Conservation (phyloP, 2,113 vertebrate species). For the Neolamprologus sp. region DNA sequence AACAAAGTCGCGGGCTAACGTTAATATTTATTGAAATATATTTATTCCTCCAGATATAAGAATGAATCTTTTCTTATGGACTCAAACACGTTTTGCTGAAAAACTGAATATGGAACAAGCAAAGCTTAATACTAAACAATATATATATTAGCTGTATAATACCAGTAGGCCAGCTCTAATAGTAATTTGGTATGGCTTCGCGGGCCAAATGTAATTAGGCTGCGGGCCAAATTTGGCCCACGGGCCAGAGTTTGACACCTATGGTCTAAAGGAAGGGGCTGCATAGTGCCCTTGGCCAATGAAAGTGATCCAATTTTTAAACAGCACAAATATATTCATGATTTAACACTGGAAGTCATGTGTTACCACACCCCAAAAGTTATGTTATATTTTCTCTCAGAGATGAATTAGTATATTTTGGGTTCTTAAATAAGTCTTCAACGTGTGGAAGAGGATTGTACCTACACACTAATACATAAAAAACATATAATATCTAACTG, state of each 20-base stretch:
- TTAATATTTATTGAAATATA: too few species aligned
- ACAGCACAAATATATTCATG: background rate
- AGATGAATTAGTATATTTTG: background rate
- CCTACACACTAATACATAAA: background rate
- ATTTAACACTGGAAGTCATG: background rate
- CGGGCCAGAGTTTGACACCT: too few species aligned
- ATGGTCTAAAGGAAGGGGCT: background rate
- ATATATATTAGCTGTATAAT: too few species aligned
- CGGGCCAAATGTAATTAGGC: too few species aligned
- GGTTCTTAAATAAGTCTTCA: background rate
- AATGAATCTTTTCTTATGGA: too few species aligned
- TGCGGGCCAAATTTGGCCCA: rapidly evolving
- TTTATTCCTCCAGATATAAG: too few species aligned
- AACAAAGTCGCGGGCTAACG: too few species aligned
- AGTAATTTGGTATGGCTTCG: too few species aligned
- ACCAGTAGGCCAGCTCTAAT: too few species aligned
- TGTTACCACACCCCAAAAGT: background rate
- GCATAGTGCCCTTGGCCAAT: background rate
- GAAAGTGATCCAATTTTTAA: background rate
- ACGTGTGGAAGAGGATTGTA: background rate
- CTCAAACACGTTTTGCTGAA: too few species aligned
- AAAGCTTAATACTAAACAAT: too few species aligned
- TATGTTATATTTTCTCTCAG: background rate
- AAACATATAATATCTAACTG: background rate
- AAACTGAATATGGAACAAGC: too few species aligned